Evolutionary conservation across 1,140 invertebrate genomes (phyloP), one percentile per base, ranked within the genome.

Genomic region (Saxidomus purpurata): DNA sequence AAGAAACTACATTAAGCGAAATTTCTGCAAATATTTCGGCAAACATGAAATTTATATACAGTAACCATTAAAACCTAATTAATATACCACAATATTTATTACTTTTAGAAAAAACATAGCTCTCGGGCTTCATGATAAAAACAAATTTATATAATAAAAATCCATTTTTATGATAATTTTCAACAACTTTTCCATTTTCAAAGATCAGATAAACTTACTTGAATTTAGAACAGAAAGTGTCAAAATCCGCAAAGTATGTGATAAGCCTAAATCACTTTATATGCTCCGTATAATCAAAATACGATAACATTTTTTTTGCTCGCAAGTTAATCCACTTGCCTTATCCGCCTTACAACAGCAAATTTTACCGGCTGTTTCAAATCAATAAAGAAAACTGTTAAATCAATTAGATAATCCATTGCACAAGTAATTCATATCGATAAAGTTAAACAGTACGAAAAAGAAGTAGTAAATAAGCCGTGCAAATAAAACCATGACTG

Each of bases 351-450:
- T 63, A 63, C 25, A 4, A 63, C 59, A 63, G 59, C 25, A 63
- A 25, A 28, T 28, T 63, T 63, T 28, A n/a, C 59, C 15, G n/a
- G 28, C 59, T 28, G 59, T 63, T 63, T 63, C 38, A 71, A 71
- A 71, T 71, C 67, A 43, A 71, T 71, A 38, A 40, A 28, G 15
- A 71, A 71, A 71, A 38, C 67, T 71, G 67, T 40, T 19, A 76
- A 76, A 25, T 36, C 71, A 76, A 76, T 76, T 47, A 76, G 71
- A 76, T 76, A 43, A 76, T 43, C 71, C 71, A 8, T 76, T 43
- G 38, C 49, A 19, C 19, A 1, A 40, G 22, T 28, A n/a, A 19
- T 40, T 47, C 22, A 22, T 76, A 76, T 76, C 71, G 49, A 76
- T 76, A 76, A 13, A 47, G 40, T 76, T 76, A 3, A 76, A 76